A percentile compares a stretch with the other conserved stretches of the same genome.
Conservation (phyloP, 2,113 vertebrate species). For the Dendrocopos noguchii region DNA sequence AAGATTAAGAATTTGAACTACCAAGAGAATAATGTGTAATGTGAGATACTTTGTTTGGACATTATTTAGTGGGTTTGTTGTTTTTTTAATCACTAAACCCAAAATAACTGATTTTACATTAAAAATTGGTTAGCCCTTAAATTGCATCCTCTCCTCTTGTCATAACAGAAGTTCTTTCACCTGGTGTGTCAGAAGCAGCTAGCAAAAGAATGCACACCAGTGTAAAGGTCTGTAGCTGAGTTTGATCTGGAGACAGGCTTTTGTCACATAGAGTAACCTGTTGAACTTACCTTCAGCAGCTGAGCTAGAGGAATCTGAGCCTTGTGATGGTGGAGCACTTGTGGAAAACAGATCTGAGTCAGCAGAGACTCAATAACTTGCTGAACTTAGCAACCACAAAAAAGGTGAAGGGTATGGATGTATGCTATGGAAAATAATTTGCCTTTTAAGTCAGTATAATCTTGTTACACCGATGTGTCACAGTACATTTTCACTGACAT, state of each 20-base stretch:
- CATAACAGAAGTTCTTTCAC: neutral
- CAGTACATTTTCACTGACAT: neutral
- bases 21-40: neutral
- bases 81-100: neutral
- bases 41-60: neutral
- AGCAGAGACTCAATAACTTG: neutral
- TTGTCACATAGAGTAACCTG: neutral
- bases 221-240: neutral
- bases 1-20: neutral
- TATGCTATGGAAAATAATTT: neutral
- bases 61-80: neutral
- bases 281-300: neutral
- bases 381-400: neutral
- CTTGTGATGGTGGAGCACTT: neutral
- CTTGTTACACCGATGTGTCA: neutral
- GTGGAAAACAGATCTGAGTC: neutral
- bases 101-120: neutral
- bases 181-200: neutral
- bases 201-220: neutral
- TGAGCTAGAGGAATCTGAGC: neutral
- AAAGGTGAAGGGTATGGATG: neutral
- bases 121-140: neutral
- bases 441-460: neutral
- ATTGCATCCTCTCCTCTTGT: neutral
- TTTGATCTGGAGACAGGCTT: neutral